A percentile compares a stretch with the other conserved stretches of the same genome.
Conservation (phyloP, 2,797 vertebrate species). For the Danionella dracula region DNA sequence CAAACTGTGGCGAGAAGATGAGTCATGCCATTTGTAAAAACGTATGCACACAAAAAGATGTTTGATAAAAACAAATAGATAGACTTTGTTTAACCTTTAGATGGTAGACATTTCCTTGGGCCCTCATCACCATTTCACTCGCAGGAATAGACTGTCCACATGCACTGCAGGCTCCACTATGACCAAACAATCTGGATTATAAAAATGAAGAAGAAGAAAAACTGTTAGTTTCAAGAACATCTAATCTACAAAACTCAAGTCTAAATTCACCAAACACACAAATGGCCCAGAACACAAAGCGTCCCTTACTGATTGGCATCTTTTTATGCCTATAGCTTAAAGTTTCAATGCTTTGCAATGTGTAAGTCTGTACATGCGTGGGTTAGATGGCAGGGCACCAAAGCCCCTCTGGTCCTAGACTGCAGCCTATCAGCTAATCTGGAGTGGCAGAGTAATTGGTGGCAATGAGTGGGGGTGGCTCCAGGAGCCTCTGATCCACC, state of each 20-base stretch:
- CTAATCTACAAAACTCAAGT: neutral
- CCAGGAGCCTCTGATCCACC: slow-evolving; percentile 44
- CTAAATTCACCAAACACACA: too few species aligned
- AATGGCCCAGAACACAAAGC: neutral
- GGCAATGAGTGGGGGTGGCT: slow-evolving; percentile 37
- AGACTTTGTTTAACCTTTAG: slow-evolving; percentile 63
- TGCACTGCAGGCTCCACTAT: slow-evolving; percentile 74
- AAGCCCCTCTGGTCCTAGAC: slow-evolving; percentile 24
- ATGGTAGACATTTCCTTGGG: slow-evolving; percentile 75
- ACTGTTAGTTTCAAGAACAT: neutral
- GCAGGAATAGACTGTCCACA: slow-evolving; percentile 76
- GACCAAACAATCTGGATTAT: slow-evolving; percentile 70
- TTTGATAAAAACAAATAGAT: neutral
- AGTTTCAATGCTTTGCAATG: neutral
- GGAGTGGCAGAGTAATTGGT: slow-evolving; percentile 41
- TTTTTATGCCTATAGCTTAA: too few species aligned
- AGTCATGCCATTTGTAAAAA: too few species aligned
- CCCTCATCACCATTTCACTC: slow-evolving; percentile 79
- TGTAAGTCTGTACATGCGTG: neutral
- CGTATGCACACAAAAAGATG: too few species aligned
- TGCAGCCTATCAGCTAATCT: slow-evolving; percentile 38
- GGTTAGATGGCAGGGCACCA: slow-evolving; percentile 28
- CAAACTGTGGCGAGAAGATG: too few species aligned
- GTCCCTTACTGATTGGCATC: neutral
- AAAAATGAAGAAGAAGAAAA: neutral